These are phyloP conservation scores for Diadema setosum DNA, from an alignment of 35 echinoderm and acorn worm genomes.

Conservation along the genomic window DNA sequence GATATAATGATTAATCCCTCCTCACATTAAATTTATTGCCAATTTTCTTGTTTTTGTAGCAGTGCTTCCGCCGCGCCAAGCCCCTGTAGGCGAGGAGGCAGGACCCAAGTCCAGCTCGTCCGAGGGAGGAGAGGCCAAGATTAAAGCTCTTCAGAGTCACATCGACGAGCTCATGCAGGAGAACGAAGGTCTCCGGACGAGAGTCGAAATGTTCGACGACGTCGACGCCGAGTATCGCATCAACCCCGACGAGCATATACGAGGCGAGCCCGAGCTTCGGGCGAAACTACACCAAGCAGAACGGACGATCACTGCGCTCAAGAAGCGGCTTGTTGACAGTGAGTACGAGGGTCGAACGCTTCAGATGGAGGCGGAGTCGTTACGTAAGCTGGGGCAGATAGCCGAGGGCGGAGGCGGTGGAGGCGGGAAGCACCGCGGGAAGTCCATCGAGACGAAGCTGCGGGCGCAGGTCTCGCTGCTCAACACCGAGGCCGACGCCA, in stretches of 20 bases:
- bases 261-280: constrained; percentile 22
- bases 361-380: constrained; percentile 73
- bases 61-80: constrained; percentile 37
- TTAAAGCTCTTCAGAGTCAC: constrained; percentile 49
- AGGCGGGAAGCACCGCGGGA: constrained; percentile 48
- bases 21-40: background rate
- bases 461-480: constrained; percentile 73
- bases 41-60: constrained; percentile 10
- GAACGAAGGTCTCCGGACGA: constrained; percentile 76
- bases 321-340: constrained; percentile 55
- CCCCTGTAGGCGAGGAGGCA: constrained; percentile 62
- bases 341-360: constrained; percentile 51
- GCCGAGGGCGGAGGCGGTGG: constrained; percentile 21
- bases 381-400: constrained; percentile 78
- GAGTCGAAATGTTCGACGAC: constrained; percentile 72
- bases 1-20: too few species aligned
- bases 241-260: constrained; percentile 7
- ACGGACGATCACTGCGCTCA: constrained; percentile 56
- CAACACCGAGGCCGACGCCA: constrained; percentile 81
- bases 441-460: constrained; percentile 78
- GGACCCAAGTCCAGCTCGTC: background rate
- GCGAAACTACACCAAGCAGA: constrained; percentile 38
- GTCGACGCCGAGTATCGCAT: constrained; percentile 41
- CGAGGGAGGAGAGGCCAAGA: constrained; percentile 19
- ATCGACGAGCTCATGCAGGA: constrained; percentile 67